Evolutionary conservation across 1,140 invertebrate genomes (phyloP).

Genomic region (Heliconius melpomene): DNA sequence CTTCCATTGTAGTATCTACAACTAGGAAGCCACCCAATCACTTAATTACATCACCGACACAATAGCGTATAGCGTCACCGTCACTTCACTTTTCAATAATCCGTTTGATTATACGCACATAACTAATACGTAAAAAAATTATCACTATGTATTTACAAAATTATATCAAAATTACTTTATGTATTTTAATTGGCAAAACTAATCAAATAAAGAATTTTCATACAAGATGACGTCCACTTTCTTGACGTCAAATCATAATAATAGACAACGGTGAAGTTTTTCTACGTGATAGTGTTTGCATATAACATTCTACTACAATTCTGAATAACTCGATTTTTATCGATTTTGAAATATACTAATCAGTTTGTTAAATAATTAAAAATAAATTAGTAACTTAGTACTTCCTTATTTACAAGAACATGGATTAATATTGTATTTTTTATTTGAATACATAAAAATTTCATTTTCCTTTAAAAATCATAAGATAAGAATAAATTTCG

Average conservation of each 20-base stretch:
- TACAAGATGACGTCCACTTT: conserved; percentile 75
- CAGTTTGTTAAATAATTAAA: not conserved
- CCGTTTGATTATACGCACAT: conserved; percentile 34
- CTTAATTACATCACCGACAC: conserved; percentile 80
- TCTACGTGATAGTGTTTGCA: conserved; percentile 7
- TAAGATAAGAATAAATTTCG: too few species aligned
- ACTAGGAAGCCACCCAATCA: conserved; percentile 76
- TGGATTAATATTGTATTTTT: too few species aligned
- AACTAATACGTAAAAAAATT: conserved; percentile 17
- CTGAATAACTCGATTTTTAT: not conserved
- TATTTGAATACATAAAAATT: too few species aligned
- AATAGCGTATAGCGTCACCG: conserved; percentile 70
- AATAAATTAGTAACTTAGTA: not conserved
- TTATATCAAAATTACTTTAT: conserved; percentile 26
- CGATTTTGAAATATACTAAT: not conserved
- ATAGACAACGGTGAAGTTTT: conserved; percentile 55
- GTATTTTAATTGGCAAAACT: conserved; percentile 50
- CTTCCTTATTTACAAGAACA: not conserved
- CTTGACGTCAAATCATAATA: conserved; percentile 75
- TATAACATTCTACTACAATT: not conserved
- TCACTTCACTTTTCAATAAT: conserved; percentile 54
- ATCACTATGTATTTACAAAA: conserved; percentile 18
- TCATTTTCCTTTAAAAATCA: too few species aligned
- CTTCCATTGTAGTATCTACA: conserved; percentile 76
- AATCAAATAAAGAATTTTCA: conserved; percentile 66